Conservation (phyloP, 2,113 vertebrate species). For the Plecturocebus donacophilus region DNA sequence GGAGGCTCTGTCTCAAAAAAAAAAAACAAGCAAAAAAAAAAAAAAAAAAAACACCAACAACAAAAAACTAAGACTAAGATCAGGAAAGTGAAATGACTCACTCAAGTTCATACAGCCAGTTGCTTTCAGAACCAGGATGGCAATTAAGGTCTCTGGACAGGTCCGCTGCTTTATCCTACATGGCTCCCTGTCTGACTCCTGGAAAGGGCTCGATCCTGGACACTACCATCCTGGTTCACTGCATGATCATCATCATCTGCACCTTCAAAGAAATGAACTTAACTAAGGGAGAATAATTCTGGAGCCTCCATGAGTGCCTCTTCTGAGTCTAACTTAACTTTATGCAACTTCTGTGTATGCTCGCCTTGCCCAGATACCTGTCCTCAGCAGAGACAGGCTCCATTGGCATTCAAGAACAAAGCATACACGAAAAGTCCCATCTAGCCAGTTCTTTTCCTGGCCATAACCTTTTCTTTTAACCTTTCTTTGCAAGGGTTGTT, state of each 20-base stretch:
- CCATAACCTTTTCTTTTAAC: background rate
- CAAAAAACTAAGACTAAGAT: background rate
- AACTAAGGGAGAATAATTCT: background rate
- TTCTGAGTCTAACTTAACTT: background rate
- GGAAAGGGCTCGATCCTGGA: background rate
- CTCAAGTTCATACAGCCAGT: background rate
- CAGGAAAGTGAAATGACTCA: background rate
- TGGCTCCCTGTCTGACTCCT: background rate
- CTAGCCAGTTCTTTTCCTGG: background rate
- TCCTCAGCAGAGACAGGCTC: background rate
- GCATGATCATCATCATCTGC: background rate
- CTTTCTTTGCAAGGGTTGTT: background rate
- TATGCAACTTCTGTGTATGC: background rate
- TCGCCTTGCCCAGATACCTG: background rate
- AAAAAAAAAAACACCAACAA: no score
- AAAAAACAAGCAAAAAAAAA: no score
- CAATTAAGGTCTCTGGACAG: no score
- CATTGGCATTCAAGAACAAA: fast-evolving
- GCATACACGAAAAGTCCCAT: fast-evolving
- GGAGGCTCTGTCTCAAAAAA: background rate
- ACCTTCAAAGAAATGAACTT: background rate
- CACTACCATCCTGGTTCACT: background rate
- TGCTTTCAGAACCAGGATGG: background rate
- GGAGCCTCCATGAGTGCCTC: background rate
- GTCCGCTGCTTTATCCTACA: background rate